Percentiles rank a stretch among this genome's conserved stretches.
phyloP scores from a whole-genome alignment of 1,140 invertebrate genomes.

The Dysdera silvatica region DNA sequence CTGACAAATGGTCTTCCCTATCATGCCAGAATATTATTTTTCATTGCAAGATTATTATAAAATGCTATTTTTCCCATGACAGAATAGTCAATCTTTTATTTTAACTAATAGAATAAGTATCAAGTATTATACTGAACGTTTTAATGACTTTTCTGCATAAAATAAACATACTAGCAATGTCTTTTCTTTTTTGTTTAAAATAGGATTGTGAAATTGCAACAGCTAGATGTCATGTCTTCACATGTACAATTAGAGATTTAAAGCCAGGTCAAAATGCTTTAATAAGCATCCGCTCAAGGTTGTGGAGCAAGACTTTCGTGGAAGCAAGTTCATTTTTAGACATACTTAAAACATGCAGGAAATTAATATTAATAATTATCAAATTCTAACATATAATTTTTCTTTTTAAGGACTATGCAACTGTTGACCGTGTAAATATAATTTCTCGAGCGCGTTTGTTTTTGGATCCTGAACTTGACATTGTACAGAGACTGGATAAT shows the following conservation, averaged over 20 bases:
- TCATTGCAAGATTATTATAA: no score
- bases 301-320: conserved; percentile 80
- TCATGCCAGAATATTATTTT: no score
- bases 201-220: conserved; percentile 69
- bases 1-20: no score
- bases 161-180: no score
- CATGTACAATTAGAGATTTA: conserved; percentile 68
- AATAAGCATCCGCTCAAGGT: conserved; percentile 65
- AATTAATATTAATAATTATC: neutral
- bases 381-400: neutral
- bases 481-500: conserved; percentile 60
- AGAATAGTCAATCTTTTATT: no score
- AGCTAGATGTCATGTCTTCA: conserved; percentile 77
- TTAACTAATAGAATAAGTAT: no score
- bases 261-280: conserved; percentile 62
- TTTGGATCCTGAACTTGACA: conserved; percentile 59
- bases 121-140: no score
- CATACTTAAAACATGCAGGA: conserved; percentile 3
- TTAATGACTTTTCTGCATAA: no score
- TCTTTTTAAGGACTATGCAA: conserved; percentile 58
- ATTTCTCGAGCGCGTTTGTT: conserved; percentile 64
- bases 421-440: conserved; percentile 72
- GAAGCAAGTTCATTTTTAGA: conserved; percentile 30
- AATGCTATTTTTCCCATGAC: no score
- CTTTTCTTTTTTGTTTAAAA: conserved; percentile 39